A percentile compares a stretch with the other conserved stretches of the same genome.
These are phyloP conservation scores for Xiphophorus birchmanni DNA, from an alignment of 2,797 vertebrate species.

Conservation along the genomic window DNA sequence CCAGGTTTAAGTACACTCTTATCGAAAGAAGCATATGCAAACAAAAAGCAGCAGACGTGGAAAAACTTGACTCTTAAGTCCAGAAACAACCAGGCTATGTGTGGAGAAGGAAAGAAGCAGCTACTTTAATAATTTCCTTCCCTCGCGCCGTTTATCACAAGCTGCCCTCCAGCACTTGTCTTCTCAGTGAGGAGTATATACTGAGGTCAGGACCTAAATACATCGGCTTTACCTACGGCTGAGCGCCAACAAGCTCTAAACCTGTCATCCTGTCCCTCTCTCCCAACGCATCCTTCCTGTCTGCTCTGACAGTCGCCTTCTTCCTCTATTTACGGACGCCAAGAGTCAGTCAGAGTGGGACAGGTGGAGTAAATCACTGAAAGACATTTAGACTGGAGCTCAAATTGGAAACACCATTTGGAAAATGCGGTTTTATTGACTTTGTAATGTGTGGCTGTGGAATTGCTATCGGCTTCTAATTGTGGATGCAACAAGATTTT, in stretches of 20 bases:
- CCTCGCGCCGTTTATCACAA: constrained; percentile 48
- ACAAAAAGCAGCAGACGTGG: constrained; percentile 19
- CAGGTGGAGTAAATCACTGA: constrained; percentile 2
- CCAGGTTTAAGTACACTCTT: constrained; percentile 21
- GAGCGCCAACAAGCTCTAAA: constrained; percentile 67
- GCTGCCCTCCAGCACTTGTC: constrained; percentile 67
- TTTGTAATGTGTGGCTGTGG: neutral
- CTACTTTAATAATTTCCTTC: constrained; percentile 60
- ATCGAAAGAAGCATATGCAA: constrained; percentile 20
- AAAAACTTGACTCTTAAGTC: constrained; percentile 43
- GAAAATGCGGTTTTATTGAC: constrained; percentile 1
- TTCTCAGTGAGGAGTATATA: constrained; percentile 60
- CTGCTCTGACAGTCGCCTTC: constrained; percentile 36
- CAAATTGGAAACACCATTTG: neutral
- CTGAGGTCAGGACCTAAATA: constrained; percentile 68
- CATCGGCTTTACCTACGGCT: constrained; percentile 57
- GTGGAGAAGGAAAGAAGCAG: constrained; percentile 14
- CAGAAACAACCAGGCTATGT: constrained; percentile 22
- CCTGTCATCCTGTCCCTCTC: constrained; percentile 55
- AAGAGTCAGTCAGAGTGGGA: constrained; percentile 27
- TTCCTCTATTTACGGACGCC: constrained; percentile 24
- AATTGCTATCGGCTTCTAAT: neutral
- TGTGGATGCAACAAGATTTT: neutral
- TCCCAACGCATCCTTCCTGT: constrained; percentile 25
- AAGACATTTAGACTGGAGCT: constrained; percentile 11